phyloP scores from a whole-genome alignment of 1,140 invertebrate genomes.

The Brevipalpus yothersi region DNA sequence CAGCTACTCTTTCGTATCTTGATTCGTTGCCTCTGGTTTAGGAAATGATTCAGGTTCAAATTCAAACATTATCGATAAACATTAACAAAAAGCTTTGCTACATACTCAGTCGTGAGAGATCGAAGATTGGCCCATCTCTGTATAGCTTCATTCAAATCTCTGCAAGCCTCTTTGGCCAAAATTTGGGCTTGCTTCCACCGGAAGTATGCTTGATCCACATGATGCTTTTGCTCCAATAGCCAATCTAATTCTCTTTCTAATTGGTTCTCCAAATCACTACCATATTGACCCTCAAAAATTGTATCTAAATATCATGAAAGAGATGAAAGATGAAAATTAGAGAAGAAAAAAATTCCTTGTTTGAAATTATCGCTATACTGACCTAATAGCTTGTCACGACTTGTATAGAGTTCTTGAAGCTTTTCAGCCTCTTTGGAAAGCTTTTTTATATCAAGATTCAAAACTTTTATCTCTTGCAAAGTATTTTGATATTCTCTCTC shows the following conservation, averaged over 20 bases:
- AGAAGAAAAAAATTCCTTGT: neutral
- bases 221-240: conserved; percentile 26
- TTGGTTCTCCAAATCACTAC: conserved; percentile 25
- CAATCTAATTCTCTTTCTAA: conserved; percentile 29
- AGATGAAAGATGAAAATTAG: neutral
- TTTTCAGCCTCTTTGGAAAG: conserved; percentile 22
- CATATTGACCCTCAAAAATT: conserved; percentile 28
- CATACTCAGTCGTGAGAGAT: conserved; percentile 19
- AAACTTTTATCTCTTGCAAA: conserved; percentile 16
- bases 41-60: neutral
- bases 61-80: too few relatives aligned
- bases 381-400: conserved; percentile 29
- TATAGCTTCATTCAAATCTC: conserved; percentile 24
- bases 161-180: conserved; percentile 25
- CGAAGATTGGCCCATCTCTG: conserved; percentile 24
- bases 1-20: conserved; percentile 25
- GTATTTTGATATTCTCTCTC: conserved; percentile 19
- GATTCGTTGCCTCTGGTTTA: conserved; percentile 16
- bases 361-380: conserved; percentile 11
- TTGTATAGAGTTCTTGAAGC: conserved; percentile 26
- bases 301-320: conserved; percentile 17
- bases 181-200: conserved; percentile 28
- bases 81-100: neutral
- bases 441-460: conserved; percentile 21
- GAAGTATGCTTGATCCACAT: conserved; percentile 26